Evolutionary conservation across 2,797 vertebrate genomes (phyloP).

Genomic region (Rhadinocentrus ornatus): DNA sequence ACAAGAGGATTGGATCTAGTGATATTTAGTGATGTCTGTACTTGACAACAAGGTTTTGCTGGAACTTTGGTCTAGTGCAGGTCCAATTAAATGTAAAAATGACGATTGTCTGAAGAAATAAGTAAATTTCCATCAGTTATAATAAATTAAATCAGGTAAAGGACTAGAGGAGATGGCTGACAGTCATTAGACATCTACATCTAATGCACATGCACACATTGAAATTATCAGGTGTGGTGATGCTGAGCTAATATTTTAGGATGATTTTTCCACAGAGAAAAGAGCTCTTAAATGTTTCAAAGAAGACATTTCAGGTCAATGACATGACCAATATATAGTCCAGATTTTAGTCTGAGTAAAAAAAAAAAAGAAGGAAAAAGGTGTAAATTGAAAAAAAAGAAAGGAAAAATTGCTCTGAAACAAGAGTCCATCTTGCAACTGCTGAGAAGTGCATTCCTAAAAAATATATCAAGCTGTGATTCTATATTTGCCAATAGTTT

Average conservation of each 20-base stretch:
- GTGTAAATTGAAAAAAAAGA: too few relatives aligned
- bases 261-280: neutral
- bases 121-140: neutral
- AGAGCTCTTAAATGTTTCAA: neutral
- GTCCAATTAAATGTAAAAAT: neutral
- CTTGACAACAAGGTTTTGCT: neutral
- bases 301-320: neutral
- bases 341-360: too few relatives aligned
- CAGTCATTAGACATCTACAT: neutral
- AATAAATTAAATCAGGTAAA: neutral
- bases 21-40: neutral
- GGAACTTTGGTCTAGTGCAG: neutral
- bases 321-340: too few relatives aligned
- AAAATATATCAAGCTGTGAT: neutral
- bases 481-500: neutral
- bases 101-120: neutral
- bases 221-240: too few relatives aligned
- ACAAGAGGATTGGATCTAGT: neutral
- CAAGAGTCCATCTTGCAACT: neutral
- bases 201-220: neutral
- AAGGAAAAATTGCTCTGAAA: neutral
- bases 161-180: neutral
- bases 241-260: neutral
- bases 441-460: neutral
- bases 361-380: too few relatives aligned